A percentile compares a stretch with the other conserved stretches of the same genome.
Evolutionary conservation across 2,113 vertebrate genomes (phyloP).

Genomic region (Charina bottae): DNA sequence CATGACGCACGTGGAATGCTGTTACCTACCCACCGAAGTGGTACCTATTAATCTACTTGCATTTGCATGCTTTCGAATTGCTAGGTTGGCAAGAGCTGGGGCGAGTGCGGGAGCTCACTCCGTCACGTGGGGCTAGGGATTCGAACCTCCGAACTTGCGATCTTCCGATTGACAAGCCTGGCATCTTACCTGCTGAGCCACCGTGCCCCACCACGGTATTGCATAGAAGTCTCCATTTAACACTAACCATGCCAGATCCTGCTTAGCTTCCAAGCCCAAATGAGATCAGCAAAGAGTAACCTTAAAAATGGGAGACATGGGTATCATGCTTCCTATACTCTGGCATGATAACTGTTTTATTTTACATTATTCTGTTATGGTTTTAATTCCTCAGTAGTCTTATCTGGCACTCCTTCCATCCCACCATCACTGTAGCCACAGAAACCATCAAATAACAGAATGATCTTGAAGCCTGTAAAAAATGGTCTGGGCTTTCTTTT

Average conservation of each 20-base stretch:
- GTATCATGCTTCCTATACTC: background rate
- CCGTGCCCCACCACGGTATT: too few relatives aligned
- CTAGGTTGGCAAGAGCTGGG: too few relatives aligned
- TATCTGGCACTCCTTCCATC: background rate
- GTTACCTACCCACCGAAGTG: too few relatives aligned
- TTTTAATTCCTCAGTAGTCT: background rate
- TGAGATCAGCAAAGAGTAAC: background rate
- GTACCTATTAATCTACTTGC: too few relatives aligned
- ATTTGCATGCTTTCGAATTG: too few relatives aligned
- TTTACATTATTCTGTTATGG: background rate
- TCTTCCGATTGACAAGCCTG: too few relatives aligned
- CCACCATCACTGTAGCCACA: background rate
- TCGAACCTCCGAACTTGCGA: too few relatives aligned
- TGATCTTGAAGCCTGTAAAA: conserved; percentile 25
- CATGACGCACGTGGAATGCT: too few relatives aligned
- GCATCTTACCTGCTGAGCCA: too few relatives aligned
- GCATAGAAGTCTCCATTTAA: background rate
- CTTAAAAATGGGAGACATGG: background rate
- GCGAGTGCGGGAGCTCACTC: too few relatives aligned
- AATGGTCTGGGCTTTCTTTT: conserved; percentile 4
- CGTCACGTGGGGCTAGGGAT: too few relatives aligned
- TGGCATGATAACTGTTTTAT: background rate
- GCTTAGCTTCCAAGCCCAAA: background rate
- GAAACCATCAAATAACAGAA: conserved; percentile 40
- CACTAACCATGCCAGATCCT: background rate